phyloP scores from a whole-genome alignment of 2,113 vertebrate genomes.

The Cisticola juncidis region DNA sequence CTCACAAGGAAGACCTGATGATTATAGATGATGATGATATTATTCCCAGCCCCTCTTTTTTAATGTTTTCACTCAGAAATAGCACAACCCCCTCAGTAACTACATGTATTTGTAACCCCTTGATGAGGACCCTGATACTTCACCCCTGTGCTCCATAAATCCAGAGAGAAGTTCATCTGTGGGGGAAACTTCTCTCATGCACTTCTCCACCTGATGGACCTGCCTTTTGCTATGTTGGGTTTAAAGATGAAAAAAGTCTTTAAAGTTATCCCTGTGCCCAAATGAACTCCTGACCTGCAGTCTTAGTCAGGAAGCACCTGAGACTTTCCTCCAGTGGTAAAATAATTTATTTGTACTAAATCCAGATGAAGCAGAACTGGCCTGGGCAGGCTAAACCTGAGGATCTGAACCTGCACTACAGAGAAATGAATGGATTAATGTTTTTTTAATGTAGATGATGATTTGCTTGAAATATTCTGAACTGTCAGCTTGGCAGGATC shows the following conservation, averaged over 20 bases:
- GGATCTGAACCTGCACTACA: background rate
- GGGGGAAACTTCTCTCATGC: background rate
- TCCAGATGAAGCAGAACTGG: background rate
- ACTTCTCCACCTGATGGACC: background rate
- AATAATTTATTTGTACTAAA: background rate
- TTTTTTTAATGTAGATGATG: conserved; percentile 11
- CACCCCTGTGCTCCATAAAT: background rate
- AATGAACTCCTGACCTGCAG: background rate
- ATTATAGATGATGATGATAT: background rate
- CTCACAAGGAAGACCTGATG: background rate
- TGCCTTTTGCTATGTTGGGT: background rate
- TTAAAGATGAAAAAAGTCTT: background rate
- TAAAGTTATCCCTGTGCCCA: background rate
- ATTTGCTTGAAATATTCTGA: conserved; percentile 66
- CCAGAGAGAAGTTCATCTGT: background rate
- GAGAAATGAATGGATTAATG: background rate
- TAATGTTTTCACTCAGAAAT: background rate
- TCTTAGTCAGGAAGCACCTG: background rate
- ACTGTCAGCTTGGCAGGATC: conserved; percentile 65
- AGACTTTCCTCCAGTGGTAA: background rate
- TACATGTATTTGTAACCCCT: rapidly evolving
- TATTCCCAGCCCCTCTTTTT: rapidly evolving
- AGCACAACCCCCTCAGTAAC: background rate
- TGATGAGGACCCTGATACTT: background rate
- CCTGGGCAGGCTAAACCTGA: background rate